Evolutionary conservation across 2,113 vertebrate species (phyloP).

Genomic region (Etheostoma cragini): DNA sequence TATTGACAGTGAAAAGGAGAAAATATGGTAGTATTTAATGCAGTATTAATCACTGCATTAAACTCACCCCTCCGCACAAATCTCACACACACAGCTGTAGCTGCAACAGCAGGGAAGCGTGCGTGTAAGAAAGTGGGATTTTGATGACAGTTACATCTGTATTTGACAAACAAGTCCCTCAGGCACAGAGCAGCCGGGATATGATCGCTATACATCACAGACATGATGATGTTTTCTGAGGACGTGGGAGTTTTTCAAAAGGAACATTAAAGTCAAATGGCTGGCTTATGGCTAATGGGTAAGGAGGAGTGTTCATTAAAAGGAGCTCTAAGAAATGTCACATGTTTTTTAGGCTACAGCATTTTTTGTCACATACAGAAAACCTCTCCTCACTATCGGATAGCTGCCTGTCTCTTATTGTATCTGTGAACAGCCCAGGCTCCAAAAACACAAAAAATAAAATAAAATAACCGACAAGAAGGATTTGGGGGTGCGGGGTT

Average conservation of each 20-base stretch:
- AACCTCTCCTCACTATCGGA: no score
- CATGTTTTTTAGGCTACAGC: no score
- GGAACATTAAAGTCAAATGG: slow-evolving; percentile 34
- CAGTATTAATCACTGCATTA: slow-evolving; percentile 34
- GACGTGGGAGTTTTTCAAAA: slow-evolving; percentile 32
- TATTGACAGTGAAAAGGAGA: slow-evolving; percentile 13
- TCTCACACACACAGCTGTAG: background rate
- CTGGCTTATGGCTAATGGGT: slow-evolving; percentile 18
- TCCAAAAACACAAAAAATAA: no score
- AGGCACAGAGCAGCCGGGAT: slow-evolving; percentile 36
- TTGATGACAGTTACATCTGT: slow-evolving; percentile 64
- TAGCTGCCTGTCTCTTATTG: no score
- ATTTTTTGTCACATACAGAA: no score
- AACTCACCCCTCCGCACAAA: slow-evolving; percentile 21
- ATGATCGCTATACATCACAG: slow-evolving; percentile 42
- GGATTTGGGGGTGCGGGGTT: no score
- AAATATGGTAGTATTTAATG: background rate
- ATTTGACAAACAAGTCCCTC: slow-evolving; percentile 68
- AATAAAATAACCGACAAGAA: no score
- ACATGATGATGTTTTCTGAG: slow-evolving; percentile 44
- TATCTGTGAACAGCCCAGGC: no score
- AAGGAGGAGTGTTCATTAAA: background rate
- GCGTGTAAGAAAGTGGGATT: slow-evolving; percentile 44
- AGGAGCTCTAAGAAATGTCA: no score
- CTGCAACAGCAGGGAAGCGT: slow-evolving; percentile 1